Conservation (phyloP, 2,113 vertebrate genomes). For the Triplophysa tibetana region DNA sequence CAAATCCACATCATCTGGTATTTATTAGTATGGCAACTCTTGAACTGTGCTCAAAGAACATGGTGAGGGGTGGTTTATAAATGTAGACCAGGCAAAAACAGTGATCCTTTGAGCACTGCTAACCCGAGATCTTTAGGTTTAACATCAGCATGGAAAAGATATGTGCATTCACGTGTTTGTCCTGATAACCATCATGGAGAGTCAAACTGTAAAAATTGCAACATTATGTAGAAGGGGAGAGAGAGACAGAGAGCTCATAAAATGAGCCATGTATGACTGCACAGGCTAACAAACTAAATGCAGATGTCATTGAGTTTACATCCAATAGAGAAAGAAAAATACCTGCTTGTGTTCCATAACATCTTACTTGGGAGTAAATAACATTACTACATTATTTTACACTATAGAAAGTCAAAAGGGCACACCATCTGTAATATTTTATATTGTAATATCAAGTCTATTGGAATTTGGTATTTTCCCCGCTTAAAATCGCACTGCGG, state of each 20-base stretch:
- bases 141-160: neutral
- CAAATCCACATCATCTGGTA: slow-evolving; percentile 41
- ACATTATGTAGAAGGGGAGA: neutral
- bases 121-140: no score
- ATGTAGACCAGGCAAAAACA: neutral
- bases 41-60: slow-evolving; percentile 23
- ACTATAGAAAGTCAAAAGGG: no score
- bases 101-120: no score
- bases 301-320: slow-evolving; percentile 46
- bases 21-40: slow-evolving; percentile 43
- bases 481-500: no score
- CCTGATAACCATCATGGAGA: slow-evolving; percentile 41
- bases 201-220: neutral
- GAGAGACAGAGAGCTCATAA: slow-evolving; percentile 20
- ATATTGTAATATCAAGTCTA: no score
- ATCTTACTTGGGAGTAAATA: neutral
- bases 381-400: no score
- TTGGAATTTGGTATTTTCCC: no score
- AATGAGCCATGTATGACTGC: slow-evolving; percentile 49
- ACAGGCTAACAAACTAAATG: slow-evolving; percentile 50
- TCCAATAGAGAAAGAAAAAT: slow-evolving; percentile 21
- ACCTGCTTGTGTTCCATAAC: slow-evolving; percentile 14
- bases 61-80: neutral
- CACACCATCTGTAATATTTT: no score
- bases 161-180: neutral